phyloP scores from a whole-genome alignment of 2,113 vertebrate genomes.

The Chaetura pelagica region DNA sequence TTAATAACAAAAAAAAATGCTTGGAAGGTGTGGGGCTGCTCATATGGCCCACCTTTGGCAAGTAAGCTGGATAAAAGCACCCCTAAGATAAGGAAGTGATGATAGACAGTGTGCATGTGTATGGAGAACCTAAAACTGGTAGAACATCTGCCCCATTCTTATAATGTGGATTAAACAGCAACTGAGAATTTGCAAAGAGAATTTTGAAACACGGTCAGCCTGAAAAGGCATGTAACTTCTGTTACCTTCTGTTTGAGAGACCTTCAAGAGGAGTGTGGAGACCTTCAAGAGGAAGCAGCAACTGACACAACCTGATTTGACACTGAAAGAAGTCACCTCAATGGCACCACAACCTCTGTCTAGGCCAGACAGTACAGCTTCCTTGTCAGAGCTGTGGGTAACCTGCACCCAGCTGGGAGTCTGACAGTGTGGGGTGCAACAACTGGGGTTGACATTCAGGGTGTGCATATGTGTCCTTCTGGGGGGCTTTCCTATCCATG shows the following conservation, averaged over 20 bases:
- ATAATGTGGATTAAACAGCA: not conserved
- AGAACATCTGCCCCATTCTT: not conserved
- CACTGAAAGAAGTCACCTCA: not conserved
- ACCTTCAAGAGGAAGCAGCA: not conserved
- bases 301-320: fast-evolving
- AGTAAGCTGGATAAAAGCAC: not conserved
- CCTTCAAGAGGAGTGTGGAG: not conserved
- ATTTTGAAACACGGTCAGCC: not conserved
- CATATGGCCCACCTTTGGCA: not conserved
- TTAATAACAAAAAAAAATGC: not conserved
- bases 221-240: not conserved
- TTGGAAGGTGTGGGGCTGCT: not conserved
- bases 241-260: not conserved
- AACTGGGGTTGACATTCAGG: fast-evolving
- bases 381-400: not conserved
- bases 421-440: fast-evolving
- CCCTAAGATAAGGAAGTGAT: not conserved
- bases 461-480: fast-evolving
- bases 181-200: not conserved
- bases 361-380: not conserved
- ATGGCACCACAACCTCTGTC: not conserved
- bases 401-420: fast-evolving
- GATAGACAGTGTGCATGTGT: not conserved
- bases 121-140: not conserved
- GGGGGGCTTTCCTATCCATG: not conserved